These are phyloP conservation scores for Pristionchus mayeri DNA, from an alignment of 2,888 invertebrate species.

Conservation along the genomic window DNA sequence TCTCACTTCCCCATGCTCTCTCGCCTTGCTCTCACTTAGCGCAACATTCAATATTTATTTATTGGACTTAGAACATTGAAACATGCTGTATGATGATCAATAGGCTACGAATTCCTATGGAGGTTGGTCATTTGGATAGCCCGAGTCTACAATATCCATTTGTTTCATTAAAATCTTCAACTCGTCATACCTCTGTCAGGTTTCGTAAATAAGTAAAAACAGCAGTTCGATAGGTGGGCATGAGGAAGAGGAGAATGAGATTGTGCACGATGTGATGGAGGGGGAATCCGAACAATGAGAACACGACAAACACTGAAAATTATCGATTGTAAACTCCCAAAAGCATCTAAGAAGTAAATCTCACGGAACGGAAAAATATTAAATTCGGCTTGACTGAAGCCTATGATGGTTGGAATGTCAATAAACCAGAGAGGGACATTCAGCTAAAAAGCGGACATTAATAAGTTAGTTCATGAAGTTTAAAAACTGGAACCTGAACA, in stretches of 20 bases:
- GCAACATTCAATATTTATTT: no score
- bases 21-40: no score
- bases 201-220: no score
- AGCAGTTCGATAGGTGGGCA: not conserved
- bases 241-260: not conserved
- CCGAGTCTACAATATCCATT: no score
- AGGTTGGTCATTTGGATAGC: no score
- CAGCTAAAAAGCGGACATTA: not conserved
- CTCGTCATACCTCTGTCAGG: no score
- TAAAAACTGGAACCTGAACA: not conserved
- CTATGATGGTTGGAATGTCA: not conserved
- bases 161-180: no score
- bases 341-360: not conserved
- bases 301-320: not conserved
- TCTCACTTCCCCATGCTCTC: no score
- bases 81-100: no score
- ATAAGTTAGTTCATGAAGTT: no score
- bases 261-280: not conserved
- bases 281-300: not conserved
- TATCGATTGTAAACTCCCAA: not conserved
- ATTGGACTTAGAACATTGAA: no score
- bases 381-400: not conserved
- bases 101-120: no score
- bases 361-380: not conserved
- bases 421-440: not conserved